Evolutionary conservation across 2,888 invertebrate genomes (phyloP).

Genomic region (Kryphioiulus occultus): DNA sequence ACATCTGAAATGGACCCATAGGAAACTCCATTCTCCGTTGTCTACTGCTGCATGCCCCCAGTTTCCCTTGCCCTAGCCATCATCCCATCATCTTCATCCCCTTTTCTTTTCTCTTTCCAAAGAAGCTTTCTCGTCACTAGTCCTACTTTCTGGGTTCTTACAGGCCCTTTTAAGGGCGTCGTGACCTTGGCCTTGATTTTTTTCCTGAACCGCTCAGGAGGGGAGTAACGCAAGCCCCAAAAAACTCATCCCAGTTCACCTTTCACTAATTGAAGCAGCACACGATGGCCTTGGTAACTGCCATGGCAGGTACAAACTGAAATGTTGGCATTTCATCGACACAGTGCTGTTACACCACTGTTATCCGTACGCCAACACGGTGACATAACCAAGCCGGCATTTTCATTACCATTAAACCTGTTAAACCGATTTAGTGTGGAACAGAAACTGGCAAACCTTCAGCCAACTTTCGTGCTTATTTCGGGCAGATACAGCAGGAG

Average conservation of each 20-base stretch:
- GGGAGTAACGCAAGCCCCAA: not conserved
- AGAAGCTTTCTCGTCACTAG: not conserved
- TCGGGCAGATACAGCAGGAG: not conserved
- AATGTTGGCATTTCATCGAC: not conserved
- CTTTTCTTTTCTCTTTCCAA: not conserved
- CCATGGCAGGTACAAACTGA: not conserved
- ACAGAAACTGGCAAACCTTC: not conserved
- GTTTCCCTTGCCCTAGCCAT: not conserved
- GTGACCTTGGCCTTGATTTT: conserved; percentile 26
- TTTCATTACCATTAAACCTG: not conserved
- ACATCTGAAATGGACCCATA: not conserved
- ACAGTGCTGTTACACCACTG: not conserved
- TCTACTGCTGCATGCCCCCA: not conserved
- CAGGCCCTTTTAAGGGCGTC: not conserved
- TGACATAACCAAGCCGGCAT: not conserved
- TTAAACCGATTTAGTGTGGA: not conserved
- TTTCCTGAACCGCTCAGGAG: not conserved
- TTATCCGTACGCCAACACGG: not conserved
- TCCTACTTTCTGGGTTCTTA: not conserved
- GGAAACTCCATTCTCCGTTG: not conserved
- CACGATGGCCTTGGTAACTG: not conserved
- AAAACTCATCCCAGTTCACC: conserved; percentile 25
- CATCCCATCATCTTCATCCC: not conserved
- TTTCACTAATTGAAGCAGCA: conserved; percentile 21
- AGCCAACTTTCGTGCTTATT: not conserved